Percentiles rank a stretch among this genome's conserved stretches.
Conservation (phyloP, 1,140 invertebrate species). For the Drosophila baimaii region DNA sequence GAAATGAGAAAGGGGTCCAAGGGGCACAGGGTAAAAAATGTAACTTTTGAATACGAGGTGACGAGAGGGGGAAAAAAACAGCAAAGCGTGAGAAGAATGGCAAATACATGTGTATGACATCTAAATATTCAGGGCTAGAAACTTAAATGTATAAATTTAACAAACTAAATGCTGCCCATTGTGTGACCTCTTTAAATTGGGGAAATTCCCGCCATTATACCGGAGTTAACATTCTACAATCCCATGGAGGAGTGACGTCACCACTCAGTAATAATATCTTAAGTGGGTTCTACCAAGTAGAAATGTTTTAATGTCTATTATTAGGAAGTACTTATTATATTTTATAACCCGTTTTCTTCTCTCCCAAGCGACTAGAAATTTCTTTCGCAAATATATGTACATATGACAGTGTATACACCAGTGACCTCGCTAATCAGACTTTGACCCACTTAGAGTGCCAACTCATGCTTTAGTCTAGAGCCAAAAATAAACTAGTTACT, state of each 20-base stretch:
- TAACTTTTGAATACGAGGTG: conserved; percentile 26
- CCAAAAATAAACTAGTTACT: conserved; percentile 48
- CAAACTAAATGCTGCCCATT: not conserved
- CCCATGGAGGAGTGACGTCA: not conserved
- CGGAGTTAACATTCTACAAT: not conserved
- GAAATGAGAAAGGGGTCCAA: conserved; percentile 17
- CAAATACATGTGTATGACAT: not conserved
- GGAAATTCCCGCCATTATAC: not conserved
- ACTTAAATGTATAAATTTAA: not conserved
- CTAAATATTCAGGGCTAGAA: conserved; percentile 4
- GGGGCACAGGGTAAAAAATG: conserved; percentile 18
- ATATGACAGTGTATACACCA: conserved; percentile 14
- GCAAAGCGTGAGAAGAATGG: conserved; percentile 16
- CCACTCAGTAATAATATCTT: not conserved
- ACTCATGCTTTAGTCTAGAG: conserved; percentile 56
- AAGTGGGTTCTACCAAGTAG: conserved; percentile 4
- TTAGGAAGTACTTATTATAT: not conserved
- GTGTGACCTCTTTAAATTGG: not conserved
- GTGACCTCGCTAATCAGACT: conserved; percentile 72
- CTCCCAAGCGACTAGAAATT: conserved; percentile 3
- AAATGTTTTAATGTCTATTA: not conserved
- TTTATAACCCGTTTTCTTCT: conserved; percentile 27
- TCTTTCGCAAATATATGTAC: conserved; percentile 12
- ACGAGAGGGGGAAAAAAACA: conserved; percentile 20
- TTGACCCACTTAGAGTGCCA: conserved; percentile 72